Conservation (phyloP, 1,140 invertebrate species). For the Drosophila quadrilineata region DNA sequence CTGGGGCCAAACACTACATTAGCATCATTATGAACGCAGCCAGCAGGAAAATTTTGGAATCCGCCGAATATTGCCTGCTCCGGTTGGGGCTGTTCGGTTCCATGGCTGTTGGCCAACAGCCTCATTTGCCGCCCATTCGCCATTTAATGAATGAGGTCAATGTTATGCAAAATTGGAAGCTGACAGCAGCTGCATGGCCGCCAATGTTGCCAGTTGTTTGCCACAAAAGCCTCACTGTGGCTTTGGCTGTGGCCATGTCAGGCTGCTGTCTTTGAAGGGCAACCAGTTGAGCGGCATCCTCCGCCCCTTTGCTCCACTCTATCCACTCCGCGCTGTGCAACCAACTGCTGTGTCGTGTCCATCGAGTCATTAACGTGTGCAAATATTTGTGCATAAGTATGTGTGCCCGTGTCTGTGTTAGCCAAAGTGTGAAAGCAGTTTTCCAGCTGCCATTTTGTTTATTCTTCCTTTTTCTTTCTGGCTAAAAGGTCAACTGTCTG, state of each 20-base stretch:
- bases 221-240: background rate
- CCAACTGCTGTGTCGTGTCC: conserved; percentile 26
- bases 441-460: conserved; percentile 53
- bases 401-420: conserved; percentile 23
- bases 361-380: conserved; percentile 68
- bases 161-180: conserved; percentile 69
- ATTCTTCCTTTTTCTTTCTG: conserved; percentile 41
- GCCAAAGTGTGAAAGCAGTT: conserved; percentile 57
- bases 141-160: conserved; percentile 63
- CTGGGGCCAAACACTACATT: too few species aligned
- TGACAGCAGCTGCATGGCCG: conserved; percentile 18
- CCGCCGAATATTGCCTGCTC: conserved; percentile 1
- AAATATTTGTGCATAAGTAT: conserved; percentile 55
- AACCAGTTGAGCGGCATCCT: background rate
- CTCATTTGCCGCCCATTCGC: conserved; percentile 40
- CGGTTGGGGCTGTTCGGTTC: too few species aligned
- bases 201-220: too few species aligned
- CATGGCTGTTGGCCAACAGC: conserved; percentile 29
- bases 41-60: conserved; percentile 55
- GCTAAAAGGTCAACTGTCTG: conserved; percentile 51
- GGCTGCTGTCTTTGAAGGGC: background rate
- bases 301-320: too few species aligned
- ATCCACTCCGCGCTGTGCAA: too few species aligned
- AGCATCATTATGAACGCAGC: conserved; percentile 61
- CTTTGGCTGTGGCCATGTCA: background rate